Base-by-base conservation (phyloP, 2,888 invertebrate species). In the Pharmacophagus antenor region DNA sequence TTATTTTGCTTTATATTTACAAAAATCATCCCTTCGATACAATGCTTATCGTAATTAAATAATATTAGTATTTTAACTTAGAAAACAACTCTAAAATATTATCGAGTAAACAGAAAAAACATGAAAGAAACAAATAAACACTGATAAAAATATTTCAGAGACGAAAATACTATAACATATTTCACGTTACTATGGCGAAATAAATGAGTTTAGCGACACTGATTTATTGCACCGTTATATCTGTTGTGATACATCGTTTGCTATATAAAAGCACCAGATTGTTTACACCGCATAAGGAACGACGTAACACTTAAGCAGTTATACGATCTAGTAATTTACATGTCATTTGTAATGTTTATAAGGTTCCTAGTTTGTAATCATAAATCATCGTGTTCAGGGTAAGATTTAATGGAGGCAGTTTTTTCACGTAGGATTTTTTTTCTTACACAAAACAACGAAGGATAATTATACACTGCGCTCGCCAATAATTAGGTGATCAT, bases 181-280 rank as follows among this genome's bases (percentile, higher is more conserved):
- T 48, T 58, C 41, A 15, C 17, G 17, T 37, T 48, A 53, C 22
- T 42, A 48, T 54, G 42, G 50, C 44, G 49, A 54, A 54, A 59
- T 49, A 54, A 49, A 54, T 59, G 50, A 48, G 59, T 59, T 58
- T 58, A 23, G 31, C 22, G 31, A 53, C 41, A 54, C 25, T 58
- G 48, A 58, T 58, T 48, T 58, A 53, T 58, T 49, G 44, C 49
- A 59, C 54, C 42, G 59, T 55, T 55, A 55, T 59, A 50, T 55
- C 31, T 59, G 44, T 59, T 15, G 31, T 49, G 21, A 50, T 20
- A 50, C 54, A 44, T 42, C 54, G 59, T 42, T 59, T 54, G 49
- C 59, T 22, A 44, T 59, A 54, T 25, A 48, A 55, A 44, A 59
- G 42, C 48, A 49, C 49, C 51, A 18, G 25, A 41, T 50, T 51